Conservation (phyloP, 2,888 invertebrate genomes). For the Neoscelio sp. region DNA sequence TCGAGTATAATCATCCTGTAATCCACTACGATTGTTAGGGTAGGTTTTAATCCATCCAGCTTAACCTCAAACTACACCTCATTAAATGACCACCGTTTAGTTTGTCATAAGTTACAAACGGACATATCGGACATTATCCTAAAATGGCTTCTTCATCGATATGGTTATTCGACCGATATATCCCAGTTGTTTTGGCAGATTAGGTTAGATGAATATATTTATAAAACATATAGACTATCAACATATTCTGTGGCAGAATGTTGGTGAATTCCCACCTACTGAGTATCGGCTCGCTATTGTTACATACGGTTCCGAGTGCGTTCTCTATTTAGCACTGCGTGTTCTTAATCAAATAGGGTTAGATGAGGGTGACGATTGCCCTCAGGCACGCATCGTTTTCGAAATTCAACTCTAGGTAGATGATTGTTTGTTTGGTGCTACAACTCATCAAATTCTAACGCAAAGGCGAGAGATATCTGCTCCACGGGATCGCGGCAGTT, state of each 20-base stretch:
- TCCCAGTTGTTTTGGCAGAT: constrained; percentile 47
- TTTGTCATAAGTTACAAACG: constrained; percentile 29
- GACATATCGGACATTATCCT: constrained; percentile 22
- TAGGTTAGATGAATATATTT: background rate
- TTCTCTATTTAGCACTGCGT: constrained; percentile 66
- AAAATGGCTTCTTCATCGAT: constrained; percentile 11
- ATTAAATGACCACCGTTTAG: constrained; percentile 29
- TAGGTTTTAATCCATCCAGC: constrained; percentile 45
- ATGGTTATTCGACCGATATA: constrained; percentile 38
- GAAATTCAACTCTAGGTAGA: constrained; percentile 21
- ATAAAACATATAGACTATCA: constrained; percentile 19
- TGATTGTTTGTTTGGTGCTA: constrained; percentile 35
- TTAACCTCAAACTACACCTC: constrained; percentile 32
- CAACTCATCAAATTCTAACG: constrained; percentile 48
- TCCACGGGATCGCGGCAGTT: constrained; percentile 18
- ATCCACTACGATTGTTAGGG: constrained; percentile 36
- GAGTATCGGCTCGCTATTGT: constrained; percentile 63
- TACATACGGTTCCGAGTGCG: constrained; percentile 70
- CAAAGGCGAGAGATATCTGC: constrained; percentile 26
- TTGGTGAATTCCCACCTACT: no score
- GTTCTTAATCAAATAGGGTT: constrained; percentile 56
- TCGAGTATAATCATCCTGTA: no score
- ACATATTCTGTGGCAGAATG: constrained; percentile 40
- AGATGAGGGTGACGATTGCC: background rate
- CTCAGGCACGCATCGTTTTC: background rate